These are phyloP conservation scores for Morone saxatilis DNA, from an alignment of 2,113 vertebrate genomes.

Conservation along the genomic window DNA sequence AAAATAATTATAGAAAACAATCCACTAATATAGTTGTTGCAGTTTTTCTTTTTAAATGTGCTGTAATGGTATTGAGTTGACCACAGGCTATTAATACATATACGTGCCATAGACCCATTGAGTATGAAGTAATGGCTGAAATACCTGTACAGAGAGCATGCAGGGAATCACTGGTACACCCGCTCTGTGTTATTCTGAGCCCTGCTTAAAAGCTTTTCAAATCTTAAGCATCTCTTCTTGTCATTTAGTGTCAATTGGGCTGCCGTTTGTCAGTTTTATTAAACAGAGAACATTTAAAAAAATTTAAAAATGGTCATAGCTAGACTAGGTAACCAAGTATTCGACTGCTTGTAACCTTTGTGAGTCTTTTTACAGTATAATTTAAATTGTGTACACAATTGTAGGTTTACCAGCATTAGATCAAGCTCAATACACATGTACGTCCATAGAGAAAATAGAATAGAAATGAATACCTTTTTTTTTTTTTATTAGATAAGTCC, in stretches of 20 bases:
- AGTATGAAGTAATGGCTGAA: conserved; percentile 14
- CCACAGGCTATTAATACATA: conserved; percentile 8
- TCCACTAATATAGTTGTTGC: neutral
- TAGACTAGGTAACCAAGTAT: neutral
- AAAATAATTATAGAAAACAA: neutral
- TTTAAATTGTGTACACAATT: neutral
- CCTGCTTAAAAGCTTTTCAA: neutral
- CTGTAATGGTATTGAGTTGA: conserved; percentile 6
- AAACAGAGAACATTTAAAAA: neutral
- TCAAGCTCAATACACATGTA: neutral
- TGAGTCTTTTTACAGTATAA: neutral
- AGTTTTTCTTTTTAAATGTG: neutral
- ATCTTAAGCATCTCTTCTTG: neutral
- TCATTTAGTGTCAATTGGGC: neutral
- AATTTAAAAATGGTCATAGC: neutral
- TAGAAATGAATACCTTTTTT: neutral
- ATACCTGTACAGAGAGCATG: neutral
- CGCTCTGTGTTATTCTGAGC: neutral
- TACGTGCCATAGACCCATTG: neutral
- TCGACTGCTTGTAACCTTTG: neutral
- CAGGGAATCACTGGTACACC: neutral
- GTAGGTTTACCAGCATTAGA: neutral
- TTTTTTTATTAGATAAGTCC: neutral
- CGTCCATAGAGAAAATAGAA: neutral
- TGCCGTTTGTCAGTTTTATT: neutral